These are phyloP conservation scores for Berghia stephanieae DNA, from an alignment of 1,140 invertebrate species.

Conservation along the genomic window DNA sequence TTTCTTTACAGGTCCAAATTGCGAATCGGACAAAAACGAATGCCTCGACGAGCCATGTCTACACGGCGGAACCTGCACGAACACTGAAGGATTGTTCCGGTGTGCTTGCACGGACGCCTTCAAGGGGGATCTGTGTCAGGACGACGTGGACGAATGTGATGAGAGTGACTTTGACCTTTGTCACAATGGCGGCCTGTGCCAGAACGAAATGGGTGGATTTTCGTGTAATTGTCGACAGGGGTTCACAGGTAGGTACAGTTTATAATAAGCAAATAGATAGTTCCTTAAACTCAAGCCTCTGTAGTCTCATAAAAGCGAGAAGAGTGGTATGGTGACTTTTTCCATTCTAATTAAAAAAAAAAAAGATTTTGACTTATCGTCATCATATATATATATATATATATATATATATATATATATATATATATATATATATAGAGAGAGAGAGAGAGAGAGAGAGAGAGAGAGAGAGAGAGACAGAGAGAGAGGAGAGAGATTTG, in stretches of 20 bases:
- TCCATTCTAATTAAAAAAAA: too few relatives aligned
- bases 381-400: background rate
- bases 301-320: too few relatives aligned
- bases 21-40: constrained; percentile 78
- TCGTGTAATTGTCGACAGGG: constrained; percentile 32
- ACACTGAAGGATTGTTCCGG: constrained; percentile 13
- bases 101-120: constrained; percentile 22
- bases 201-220: constrained; percentile 72
- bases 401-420: background rate
- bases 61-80: constrained; percentile 68
- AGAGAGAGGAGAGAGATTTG: too few relatives aligned
- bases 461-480: too few relatives aligned
- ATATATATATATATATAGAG: too few relatives aligned
- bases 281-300: too few relatives aligned
- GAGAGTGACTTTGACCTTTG: constrained; percentile 21
- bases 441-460: too few relatives aligned
- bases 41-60: constrained; percentile 86
- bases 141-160: constrained; percentile 28
- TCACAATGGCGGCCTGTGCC: constrained; percentile 16
- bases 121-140: constrained; percentile 23
- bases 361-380: too few relatives aligned
- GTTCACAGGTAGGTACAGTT: constrained; percentile 72
- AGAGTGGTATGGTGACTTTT: too few relatives aligned
- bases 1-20: constrained; percentile 90
- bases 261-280: too few relatives aligned